phyloP scores from a whole-genome alignment of 2,797 vertebrate species.

The Caiman crocodilus region DNA sequence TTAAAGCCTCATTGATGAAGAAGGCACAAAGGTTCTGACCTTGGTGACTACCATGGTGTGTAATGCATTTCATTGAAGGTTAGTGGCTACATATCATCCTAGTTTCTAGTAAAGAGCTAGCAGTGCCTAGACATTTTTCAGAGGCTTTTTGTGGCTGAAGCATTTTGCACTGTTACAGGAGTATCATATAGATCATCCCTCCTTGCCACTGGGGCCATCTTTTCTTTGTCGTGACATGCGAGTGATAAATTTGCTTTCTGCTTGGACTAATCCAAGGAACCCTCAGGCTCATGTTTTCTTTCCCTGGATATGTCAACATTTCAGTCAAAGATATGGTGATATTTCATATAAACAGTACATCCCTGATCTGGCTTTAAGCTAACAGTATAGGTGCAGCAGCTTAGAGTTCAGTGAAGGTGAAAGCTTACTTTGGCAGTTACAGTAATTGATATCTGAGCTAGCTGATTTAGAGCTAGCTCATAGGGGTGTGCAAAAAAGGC shows the following conservation, averaged over 20 bases:
- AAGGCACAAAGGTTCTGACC: background rate
- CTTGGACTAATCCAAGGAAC: background rate
- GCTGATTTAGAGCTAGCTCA: background rate
- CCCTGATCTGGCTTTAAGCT: background rate
- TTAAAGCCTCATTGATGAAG: background rate
- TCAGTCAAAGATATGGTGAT: background rate
- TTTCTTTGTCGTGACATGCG: background rate
- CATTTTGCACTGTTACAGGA: background rate
- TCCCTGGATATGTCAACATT: background rate
- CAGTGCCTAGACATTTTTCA: background rate
- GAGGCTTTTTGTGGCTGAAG: background rate
- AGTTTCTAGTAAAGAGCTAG: background rate
- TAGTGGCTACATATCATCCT: accelerated
- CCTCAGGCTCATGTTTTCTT: background rate
- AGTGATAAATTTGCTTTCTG: background rate
- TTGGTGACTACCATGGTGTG: background rate
- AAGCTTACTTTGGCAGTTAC: background rate
- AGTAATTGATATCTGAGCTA: background rate
- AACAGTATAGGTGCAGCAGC: background rate
- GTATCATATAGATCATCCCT: background rate
- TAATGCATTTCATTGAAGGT: background rate
- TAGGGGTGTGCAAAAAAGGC: background rate
- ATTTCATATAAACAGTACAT: background rate
- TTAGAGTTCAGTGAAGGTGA: background rate
- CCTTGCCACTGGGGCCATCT: background rate